Evolutionary conservation across 2,888 invertebrate genomes (phyloP), one percentile per base, ranked within the genome.

Genomic region (Callyntrura guangdongensis): DNA sequence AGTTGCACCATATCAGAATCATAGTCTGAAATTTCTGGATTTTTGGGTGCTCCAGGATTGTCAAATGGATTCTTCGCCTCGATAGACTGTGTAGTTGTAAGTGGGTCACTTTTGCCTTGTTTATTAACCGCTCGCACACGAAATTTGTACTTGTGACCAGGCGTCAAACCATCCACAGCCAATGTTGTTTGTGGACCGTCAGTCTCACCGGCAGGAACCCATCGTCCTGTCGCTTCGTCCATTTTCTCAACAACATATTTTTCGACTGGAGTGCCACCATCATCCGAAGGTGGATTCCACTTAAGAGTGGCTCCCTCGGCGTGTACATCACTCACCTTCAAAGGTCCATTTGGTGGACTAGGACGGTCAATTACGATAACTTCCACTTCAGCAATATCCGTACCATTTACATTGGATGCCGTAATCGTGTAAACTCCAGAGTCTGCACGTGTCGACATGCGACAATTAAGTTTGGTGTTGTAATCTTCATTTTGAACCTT

Each of bases 1-100:
- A 88, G 25, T 56, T 83, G 82, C 14, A 79, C 86, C 94, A 98
- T 99, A 95, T 99, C 98, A 94, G 97, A 97, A 95, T 99, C 99
- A 98, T 99, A 99, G 94, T 99, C 99, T 25, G 96, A 97, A 74
- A 99, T 97, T 95, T 99, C 98, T 81, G 99, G 98, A 94, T 97
- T 96, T 93, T 97, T 97, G 8, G 99, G 99, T 94, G 99, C 99
- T 82, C 98, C 97, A 81, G 99, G 98, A 95, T 98, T 98, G 95
- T 98, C 98, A 97, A 94, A n/a, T n/a, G 99, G 99, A 96, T 99
- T 98, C 95, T 99, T 99, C 79, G 99, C 99, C 92, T 99, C 95
- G 74, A 99, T 97, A 12, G 97, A 97, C 95, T 98, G 98, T 94
- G 96, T 97, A 94, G 98, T 98, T 86, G 97, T 95, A 69, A 98